Evolutionary conservation across 2,797 vertebrate genomes (phyloP).

Genomic region (Staurois parvus): DNA sequence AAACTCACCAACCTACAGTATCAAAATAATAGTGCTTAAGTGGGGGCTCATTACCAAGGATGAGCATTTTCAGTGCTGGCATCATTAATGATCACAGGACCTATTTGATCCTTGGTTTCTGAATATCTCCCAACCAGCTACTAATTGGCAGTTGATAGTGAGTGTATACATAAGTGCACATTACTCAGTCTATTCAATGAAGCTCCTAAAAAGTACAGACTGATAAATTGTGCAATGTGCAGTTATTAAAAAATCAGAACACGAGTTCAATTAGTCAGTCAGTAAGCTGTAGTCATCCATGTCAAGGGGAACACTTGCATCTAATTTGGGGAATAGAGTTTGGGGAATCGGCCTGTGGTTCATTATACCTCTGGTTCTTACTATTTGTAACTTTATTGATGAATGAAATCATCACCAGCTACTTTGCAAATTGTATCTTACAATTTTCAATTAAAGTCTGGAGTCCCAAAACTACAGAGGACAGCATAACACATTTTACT

Average conservation of each 20-base stretch:
- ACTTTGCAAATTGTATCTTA: constrained; percentile 10
- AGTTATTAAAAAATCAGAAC: neutral
- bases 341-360: neutral
- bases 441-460: neutral
- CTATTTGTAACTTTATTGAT: neutral
- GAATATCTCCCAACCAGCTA: too few species aligned
- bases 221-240: too few species aligned
- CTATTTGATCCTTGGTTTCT: too few species aligned
- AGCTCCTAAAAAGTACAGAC: too few species aligned
- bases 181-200: too few species aligned
- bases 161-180: too few species aligned
- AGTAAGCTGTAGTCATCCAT: neutral
- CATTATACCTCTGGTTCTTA: neutral
- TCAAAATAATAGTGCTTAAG: too few species aligned
- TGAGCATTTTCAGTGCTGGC: too few species aligned
- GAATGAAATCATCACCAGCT: neutral
- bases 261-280: neutral
- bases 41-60: too few species aligned
- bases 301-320: neutral
- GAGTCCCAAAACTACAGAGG: neutral
- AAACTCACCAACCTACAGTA: too few species aligned
- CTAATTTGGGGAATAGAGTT: neutral
- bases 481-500: neutral
- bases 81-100: too few species aligned
- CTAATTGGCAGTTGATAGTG: too few species aligned